Base-by-base conservation (phyloP, 2,113 vertebrate species). In the Agapornis roseicollis region DNA sequence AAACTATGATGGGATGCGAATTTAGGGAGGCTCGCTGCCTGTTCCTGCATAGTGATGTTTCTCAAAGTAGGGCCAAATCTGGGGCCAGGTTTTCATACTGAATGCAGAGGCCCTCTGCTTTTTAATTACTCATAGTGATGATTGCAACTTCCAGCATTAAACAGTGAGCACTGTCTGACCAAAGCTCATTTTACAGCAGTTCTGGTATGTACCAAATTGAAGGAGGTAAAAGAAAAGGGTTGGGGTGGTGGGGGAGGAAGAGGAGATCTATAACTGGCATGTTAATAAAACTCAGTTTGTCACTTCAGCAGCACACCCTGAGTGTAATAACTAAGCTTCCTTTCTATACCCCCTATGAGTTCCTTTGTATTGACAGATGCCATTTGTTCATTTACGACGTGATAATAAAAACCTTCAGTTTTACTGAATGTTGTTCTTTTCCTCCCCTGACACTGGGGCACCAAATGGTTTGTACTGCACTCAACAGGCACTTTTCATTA, bases 311-410 rank as follows among this genome's bases (percentile, higher is more conserved):
- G 94, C 94, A 97, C 96, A 93, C 96, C 97, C 97, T 41, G 85
- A 86, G 95, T 80, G 90, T 96, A 97, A 97, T 97, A 97, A 96
- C 95, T 91, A 44, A 88, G 96, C 96, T 98, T 97, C 97, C 96
- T 95, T 96, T 89, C 92, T 85, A 90, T 89, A 83, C 89, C 97
- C 97, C 94, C 94, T 96, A 93, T 39, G 95, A 96, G 96, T 46
- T 91, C 79, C 98, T 98, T 98, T 98, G 98, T 98, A 98, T 98
- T 98, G 98, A 98, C 98, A 98, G 97, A 98, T 97, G 97, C 98
- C 98, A 98, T 98, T 98, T 98, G 98, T 98, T 97, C 98, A 88
- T 98, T 98, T 98, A 98, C 97, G 97, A 98, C 3, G 98, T 98
- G 98, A 98, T 98, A 98, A 98, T 98, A 98, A 98, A 98, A 98